A percentile compares a stretch with the other conserved stretches of the same genome.
These are phyloP conservation scores for Drosophila ananassae DNA, from an alignment of 1,140 invertebrate species.

Conservation along the genomic window DNA sequence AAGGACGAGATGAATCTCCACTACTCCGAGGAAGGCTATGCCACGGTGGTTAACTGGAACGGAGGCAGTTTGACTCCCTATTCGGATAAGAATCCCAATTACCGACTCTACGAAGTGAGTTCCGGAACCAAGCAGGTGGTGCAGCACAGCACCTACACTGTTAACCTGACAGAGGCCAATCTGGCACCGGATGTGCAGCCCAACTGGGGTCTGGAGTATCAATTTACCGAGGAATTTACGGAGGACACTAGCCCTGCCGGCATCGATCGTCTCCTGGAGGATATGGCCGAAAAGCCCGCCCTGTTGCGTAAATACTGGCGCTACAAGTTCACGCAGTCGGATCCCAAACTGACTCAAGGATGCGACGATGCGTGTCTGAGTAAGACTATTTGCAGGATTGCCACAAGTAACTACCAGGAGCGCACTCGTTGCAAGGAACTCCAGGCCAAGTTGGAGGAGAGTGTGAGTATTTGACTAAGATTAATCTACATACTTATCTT, in stretches of 20 bases:
- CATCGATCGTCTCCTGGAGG: slow-evolving; percentile 77
- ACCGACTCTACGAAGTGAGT: slow-evolving; percentile 90
- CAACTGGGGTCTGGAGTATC: slow-evolving; percentile 88
- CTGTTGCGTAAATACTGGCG: slow-evolving; percentile 70
- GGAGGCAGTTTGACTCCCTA: slow-evolving; percentile 89
- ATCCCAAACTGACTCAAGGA: slow-evolving; percentile 77
- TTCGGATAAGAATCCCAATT: slow-evolving; percentile 90
- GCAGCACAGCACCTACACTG: slow-evolving; percentile 90
- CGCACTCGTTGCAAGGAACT: slow-evolving; percentile 58
- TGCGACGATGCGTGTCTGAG: slow-evolving; percentile 84
- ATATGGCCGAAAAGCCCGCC: slow-evolving; percentile 83
- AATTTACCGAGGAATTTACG: slow-evolving; percentile 85
- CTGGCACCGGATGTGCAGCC: slow-evolving; percentile 85
- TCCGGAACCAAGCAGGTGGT: slow-evolving; percentile 86
- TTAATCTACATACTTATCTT: not conserved
- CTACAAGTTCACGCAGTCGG: slow-evolving; percentile 81
- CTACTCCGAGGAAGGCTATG: slow-evolving; percentile 85
- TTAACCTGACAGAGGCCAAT: slow-evolving; percentile 92
- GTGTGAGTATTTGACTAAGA: slow-evolving; percentile 38
- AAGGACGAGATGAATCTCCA: slow-evolving; percentile 90
- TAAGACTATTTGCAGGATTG: slow-evolving; percentile 60
- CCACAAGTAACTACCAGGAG: slow-evolving; percentile 60
- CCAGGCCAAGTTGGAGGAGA: slow-evolving; percentile 43
- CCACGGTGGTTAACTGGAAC: slow-evolving; percentile 88
- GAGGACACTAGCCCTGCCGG: slow-evolving; percentile 83